A percentile compares a stretch with the other conserved stretches of the same genome.
Evolutionary conservation across 2,888 invertebrate species (phyloP).

Genomic region (Rotaria macrura): DNA sequence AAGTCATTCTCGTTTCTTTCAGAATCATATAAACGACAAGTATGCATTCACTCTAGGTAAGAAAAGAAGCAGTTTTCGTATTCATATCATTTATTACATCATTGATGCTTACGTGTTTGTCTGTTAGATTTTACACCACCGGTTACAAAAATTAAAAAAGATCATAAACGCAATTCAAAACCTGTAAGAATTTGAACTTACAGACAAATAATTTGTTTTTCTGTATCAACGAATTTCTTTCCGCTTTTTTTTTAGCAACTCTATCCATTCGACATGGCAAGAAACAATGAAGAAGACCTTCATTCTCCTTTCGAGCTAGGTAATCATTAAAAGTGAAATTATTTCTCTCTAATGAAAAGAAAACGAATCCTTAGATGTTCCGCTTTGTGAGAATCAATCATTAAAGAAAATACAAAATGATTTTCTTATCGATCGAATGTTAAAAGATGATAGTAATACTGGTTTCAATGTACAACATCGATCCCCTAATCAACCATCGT

Average conservation of each 20-base stretch:
- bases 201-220: not conserved
- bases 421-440: slow-evolving; percentile 21
- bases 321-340: not conserved
- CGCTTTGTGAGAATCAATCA: not conserved
- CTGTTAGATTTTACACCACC: not conserved
- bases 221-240: not conserved
- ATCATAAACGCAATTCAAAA: not conserved
- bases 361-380: not conserved
- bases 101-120: not conserved
- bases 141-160: not conserved
- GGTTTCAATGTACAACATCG: not conserved
- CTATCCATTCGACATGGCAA: not conserved
- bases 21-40: not conserved
- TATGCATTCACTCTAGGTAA: not conserved
- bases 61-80: not conserved
- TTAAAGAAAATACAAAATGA: not conserved
- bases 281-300: not conserved
- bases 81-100: not conserved
- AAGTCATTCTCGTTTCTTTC: not conserved
- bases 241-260: not conserved
- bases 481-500: not conserved
- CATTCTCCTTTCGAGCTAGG: not conserved
- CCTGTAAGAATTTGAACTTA: not conserved
- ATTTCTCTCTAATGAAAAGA: not conserved
- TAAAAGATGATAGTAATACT: not conserved